Conservation (phyloP, 1,140 invertebrate genomes). For the Atta texana region DNA sequence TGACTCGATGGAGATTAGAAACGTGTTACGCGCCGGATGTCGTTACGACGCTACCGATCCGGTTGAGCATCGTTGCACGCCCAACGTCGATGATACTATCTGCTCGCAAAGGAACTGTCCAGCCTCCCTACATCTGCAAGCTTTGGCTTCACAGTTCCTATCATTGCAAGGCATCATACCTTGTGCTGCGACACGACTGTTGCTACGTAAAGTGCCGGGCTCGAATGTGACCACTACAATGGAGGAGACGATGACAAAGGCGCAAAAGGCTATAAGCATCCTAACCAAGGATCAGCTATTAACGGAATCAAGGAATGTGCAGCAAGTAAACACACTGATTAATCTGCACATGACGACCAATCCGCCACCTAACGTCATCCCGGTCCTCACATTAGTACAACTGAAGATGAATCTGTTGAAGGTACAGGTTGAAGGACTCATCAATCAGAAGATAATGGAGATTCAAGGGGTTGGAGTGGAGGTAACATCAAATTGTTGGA, state of each 20-base stretch:
- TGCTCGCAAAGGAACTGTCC: constrained; percentile 81
- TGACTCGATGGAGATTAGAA: background rate
- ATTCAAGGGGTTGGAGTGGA: constrained; percentile 79
- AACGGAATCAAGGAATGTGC: constrained; percentile 77
- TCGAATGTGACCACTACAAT: constrained; percentile 78
- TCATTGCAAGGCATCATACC: constrained; percentile 81
- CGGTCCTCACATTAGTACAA: constrained; percentile 81
- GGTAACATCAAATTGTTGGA: constrained; percentile 17
- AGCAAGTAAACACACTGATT: constrained; percentile 82
- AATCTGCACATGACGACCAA: constrained; percentile 82
- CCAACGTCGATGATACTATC: constrained; percentile 71
- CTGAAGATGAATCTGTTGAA: constrained; percentile 83
- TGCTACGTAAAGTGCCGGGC: constrained; percentile 80
- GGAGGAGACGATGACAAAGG: constrained; percentile 80
- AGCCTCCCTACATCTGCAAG: constrained; percentile 80
- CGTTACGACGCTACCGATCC: constrained; percentile 6
- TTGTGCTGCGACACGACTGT: constrained; percentile 79
- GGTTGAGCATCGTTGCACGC: constrained; percentile 75
- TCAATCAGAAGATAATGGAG: constrained; percentile 80
- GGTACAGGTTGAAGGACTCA: constrained; percentile 75
- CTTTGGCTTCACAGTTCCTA: constrained; percentile 82
- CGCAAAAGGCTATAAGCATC: constrained; percentile 70
- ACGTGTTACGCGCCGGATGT: background rate
- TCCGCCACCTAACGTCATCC: constrained; percentile 78
- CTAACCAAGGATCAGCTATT: constrained; percentile 82